Evolutionary conservation across 1,140 invertebrate species (phyloP), one percentile per base, ranked within the genome.

Genomic region (Frieseomelitta varia): DNA sequence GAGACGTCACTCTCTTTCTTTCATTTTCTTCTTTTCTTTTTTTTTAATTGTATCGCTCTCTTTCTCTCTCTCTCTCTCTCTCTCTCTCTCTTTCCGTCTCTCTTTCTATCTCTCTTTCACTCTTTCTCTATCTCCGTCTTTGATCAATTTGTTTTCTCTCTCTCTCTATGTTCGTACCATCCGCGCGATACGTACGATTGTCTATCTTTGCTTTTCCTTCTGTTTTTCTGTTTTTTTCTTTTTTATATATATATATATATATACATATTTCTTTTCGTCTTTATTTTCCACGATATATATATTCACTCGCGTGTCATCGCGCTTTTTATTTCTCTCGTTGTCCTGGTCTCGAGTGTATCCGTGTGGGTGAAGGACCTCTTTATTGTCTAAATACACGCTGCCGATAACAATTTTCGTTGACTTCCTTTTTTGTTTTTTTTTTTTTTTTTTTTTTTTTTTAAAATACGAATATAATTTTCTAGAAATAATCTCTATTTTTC

Each of bases 41-140:
- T 72, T 89, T 39, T 89, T 67, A 39, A 39, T 39, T 89, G 58
- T 91, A 58, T 74, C 65, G 85, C 34, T 89, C 79, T 90, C 34
- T 85, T 39, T 90, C 85, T 81, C 81, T 84, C 55, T 78, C 76
- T 61, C 63, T 86, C 71, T 87, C 53, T 89, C 73, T 85, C 24
- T 86, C 81, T 89, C n/a, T 90, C 34, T 85, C 53, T 90, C 85
- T 85, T 53, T 80, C 51, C 85, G 47, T 81, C 81, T 84, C 55
- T 78, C 76, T 61, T 63, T 86, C 71, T 87, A 56, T 89, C 73
- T 85, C 24, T 86, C 81, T 89, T 74, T 92, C 71, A 85, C 83
- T 93, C 81, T 47, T 88, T 90, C 75, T 84, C 39, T 85, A 75
- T 90, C 84, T 92, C 74, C 82, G 78, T 93, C 81, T 76, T 47